These are phyloP conservation scores for Aptenodytes patagonicus DNA, from an alignment of 2,113 vertebrate species.

Conservation along the genomic window DNA sequence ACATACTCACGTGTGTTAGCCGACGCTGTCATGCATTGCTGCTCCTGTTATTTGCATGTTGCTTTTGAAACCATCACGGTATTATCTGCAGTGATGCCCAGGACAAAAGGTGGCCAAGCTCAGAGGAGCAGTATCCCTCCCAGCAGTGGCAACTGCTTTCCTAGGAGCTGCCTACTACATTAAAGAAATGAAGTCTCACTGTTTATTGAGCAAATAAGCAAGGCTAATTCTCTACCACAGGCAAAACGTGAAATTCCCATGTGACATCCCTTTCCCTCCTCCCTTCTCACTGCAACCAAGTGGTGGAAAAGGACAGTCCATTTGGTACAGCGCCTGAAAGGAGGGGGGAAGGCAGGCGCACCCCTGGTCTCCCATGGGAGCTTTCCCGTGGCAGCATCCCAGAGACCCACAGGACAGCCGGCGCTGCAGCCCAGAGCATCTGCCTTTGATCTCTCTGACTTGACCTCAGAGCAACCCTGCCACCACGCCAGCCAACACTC, in stretches of 20 bases:
- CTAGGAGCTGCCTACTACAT: not conserved
- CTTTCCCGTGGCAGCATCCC: not conserved
- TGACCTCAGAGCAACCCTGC: not conserved
- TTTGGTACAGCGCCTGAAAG: not conserved
- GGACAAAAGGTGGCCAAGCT: not conserved
- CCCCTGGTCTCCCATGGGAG: not conserved
- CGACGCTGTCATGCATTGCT: not conserved
- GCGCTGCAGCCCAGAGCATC: not conserved
- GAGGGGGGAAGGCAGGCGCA: not conserved
- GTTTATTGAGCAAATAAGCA: not conserved
- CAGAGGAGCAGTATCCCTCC: not conserved
- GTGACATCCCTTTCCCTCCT: not conserved
- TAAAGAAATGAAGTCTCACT: not conserved
- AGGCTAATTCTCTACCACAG: not conserved
- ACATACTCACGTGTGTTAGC: rapidly evolving
- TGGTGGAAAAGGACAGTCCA: not conserved
- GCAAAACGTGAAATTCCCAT: not conserved
- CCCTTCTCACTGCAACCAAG: not conserved
- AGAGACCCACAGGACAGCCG: not conserved
- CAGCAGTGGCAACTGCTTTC: not conserved
- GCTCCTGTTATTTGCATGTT: not conserved
- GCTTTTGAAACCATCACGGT: not conserved
- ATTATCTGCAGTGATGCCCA: not conserved
- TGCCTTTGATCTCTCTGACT: not conserved
- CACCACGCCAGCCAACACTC: not conserved